Base-by-base conservation (phyloP, 2,888 invertebrate species). In the Aphidius colemani region DNA sequence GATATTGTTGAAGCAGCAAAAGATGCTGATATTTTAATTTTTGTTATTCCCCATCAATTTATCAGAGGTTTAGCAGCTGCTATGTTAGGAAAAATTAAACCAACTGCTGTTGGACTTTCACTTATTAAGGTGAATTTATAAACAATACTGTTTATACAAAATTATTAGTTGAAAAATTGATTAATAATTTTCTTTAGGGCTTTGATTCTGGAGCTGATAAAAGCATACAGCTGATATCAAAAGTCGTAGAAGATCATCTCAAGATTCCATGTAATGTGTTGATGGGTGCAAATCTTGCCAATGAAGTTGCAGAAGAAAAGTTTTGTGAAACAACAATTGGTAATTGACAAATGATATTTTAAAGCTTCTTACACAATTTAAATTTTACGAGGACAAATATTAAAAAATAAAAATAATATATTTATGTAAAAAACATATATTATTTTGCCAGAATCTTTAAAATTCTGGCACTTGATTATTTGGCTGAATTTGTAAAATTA, bases 271-370 rank as follows among this genome's bases (percentile, higher is more conserved):
- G 88, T 71, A 85, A 86, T 69, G 89, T 89, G 6, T 79, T 90
- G 51, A 90, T 90, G 90, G 90, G 90, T 6, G 90, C 90, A 7
- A 90, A 90, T 78, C 82, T 90, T 45, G 90, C 90, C 2, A 85
- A 86, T 64, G 90, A 90, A 80, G 88, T 89, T 7, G 90, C 90
- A 1, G 84, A 84, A 64, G 89, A 87, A 70, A 86, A 88, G 72
- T 90, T 89, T 75, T 90, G 89, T 78, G 90, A 90, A 78, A 88
- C 90, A 0, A 90, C 90, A 1, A 87, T 90, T 64, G 82, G 82
- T 82, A 76, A 72, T 53, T 62, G 56, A 10, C 18, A 9, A 8
- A 53, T 43, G 0, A 30, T 30, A 30, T 30, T 30, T 4, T 30
- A 30, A 30, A 30, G 3, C 1, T 30, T 30, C 13, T 18, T 18